A percentile compares a stretch with the other conserved stretches of the same genome.
Evolutionary conservation across 2,888 invertebrate species (phyloP).

Genomic region (Pachymerium ferrugineum): DNA sequence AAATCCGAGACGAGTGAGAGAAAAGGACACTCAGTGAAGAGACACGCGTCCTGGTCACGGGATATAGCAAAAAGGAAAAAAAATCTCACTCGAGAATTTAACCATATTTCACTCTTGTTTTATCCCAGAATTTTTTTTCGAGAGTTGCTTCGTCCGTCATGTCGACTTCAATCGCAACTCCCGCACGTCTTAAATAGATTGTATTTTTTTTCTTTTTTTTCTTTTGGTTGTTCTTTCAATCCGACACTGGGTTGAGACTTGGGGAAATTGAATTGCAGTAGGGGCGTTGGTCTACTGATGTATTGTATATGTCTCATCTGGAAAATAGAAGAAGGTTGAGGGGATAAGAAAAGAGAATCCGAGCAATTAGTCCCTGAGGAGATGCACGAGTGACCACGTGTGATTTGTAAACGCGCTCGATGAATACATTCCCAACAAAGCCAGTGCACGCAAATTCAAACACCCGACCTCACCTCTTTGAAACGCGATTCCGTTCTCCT

Average conservation of each 20-base stretch:
- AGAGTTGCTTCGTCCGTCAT: not conserved
- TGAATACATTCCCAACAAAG: not conserved
- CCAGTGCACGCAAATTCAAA: no score
- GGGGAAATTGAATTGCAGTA: constrained; percentile 12
- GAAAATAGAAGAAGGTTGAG: not conserved
- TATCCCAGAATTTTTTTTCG: not conserved
- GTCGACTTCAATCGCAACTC: not conserved
- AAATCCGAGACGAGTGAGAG: no score
- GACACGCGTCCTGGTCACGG: no score
- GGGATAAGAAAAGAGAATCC: not conserved
- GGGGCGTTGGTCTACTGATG: not conserved
- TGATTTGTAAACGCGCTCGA: not conserved
- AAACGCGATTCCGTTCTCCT: no score
- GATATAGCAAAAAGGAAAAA: no score
- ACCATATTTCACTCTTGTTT: no score
- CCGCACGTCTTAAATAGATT: not conserved
- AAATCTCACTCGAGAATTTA: no score
- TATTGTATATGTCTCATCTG: no score
- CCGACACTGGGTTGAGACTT: not conserved
- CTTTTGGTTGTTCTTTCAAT: not conserved
- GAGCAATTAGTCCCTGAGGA: not conserved
- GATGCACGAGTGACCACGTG: constrained; percentile 10
- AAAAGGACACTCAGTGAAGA: no score
- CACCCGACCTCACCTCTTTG: no score
- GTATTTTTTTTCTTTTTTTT: not conserved